Base-by-base conservation (phyloP, 1,140 invertebrate genomes). In the Drosophila lowei region DNA sequence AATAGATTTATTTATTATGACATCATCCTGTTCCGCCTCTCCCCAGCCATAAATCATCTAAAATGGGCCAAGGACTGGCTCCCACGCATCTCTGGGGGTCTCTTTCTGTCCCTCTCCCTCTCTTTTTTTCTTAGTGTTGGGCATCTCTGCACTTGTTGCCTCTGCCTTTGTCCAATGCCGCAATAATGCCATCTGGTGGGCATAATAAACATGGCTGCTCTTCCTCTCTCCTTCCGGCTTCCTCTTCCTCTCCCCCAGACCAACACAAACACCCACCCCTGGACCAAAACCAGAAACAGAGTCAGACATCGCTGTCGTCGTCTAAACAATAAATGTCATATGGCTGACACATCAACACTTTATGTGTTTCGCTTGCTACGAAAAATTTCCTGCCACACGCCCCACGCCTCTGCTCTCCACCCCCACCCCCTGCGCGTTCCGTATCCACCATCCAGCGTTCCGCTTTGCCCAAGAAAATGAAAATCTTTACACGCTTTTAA, bases 341-440 rank as follows among this genome's bases (percentile, higher is more conserved):
- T 86, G 81, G 81, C 64, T 86, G 81, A 68, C 77, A 85, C 81
- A 85, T 85, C 81, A 85, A 85, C 81, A 85, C 83, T 85, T 85
- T 85, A 86, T 85, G 77, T 85, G 77, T 65, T 74, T 54, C 55
- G 57, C 28, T 18, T n/a, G 42, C 13, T 6, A 48, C 18, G 38
- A n/a, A 49, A 68, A 67, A 42, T 48, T 43, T 67, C 65, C 64
- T 65, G 61, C 43, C 61, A 30, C 62, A 50, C 42, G 62, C 28
- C 43, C 9, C 43, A 34, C 34, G 13, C 16, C 16, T 18, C 16
- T 18, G 16, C 42, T 54, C 38, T 49, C 41, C 66, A 34, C 11
- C 57, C 47, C 30, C 42, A 13, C 18, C 23, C 23, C 23, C 5
- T 25, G 3, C 23, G 23, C 23, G 0, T 23, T 23, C 23, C 4